Evolutionary conservation across 2,113 vertebrate genomes (phyloP), one percentile per base, ranked within the genome.

Genomic region (Rostratula benghalensis): DNA sequence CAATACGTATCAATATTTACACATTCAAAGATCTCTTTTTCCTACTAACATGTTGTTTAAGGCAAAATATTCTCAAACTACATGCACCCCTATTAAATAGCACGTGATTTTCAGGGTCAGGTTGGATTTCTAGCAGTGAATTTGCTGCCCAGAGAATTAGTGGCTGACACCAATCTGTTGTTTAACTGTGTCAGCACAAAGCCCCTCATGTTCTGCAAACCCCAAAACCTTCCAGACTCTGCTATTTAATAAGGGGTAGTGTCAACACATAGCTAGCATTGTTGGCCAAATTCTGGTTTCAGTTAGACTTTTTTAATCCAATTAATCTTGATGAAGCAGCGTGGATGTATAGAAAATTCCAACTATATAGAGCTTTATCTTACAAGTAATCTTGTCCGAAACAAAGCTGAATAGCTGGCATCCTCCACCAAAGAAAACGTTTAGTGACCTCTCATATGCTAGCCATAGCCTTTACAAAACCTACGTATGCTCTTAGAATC

Each of bases 361-460:
- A 57, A n/a, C 28, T 69, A 23, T 46, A 89, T 12, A 87, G 69
- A 78, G 78, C 21, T 89, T 89, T 93, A 82, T 73, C 45, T 93
- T 77, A 64, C 30, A 51, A 63, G n/a, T 56, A 67, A 83, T 79
- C 85, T 87, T 60, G 48, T 76, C 59, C 87, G 82, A 95, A 95
- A 94, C 57, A 95, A 78, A 93, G 41, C 35, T 94, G 86, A 90
- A 89, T 69, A 30, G 64, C 61, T 92, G 83, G 48, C 76, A 87
- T 76, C 30, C n/a, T 84, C 57, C 51, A 53, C 7, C 1, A 9
- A 70, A 73, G 35, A 71, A 70, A 91, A 79, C 56, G 77, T 11
- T 53, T 45, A 75, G 39, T 28, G 24, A 73, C 73, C 15, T 88
- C 56, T 73, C 25, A 5, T 46, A 23, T 18, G 7, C 50, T 81